Percentiles rank a stretch among this genome's conserved stretches.
Conservation (phyloP, 2,888 invertebrate species). For the Gymnoscelis rufifasciata region DNA sequence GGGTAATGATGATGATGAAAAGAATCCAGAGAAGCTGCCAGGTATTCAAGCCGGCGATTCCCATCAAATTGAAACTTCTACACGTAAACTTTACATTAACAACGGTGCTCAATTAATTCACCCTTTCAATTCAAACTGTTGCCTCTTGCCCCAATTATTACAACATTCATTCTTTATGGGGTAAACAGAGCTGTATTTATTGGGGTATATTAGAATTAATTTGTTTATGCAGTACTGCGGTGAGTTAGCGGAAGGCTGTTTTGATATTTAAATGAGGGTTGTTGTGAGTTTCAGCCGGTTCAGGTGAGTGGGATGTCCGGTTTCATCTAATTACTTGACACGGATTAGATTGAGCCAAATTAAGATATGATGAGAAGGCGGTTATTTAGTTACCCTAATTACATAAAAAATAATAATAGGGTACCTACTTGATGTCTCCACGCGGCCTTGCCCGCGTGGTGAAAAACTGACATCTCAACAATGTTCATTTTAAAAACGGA, state of each 20-base stretch:
- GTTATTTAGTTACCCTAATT: neutral
- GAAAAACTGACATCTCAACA: no score
- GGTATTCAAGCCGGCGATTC: constrained; percentile 25
- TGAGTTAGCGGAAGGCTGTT: constrained; percentile 63
- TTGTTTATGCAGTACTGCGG: constrained; percentile 75
- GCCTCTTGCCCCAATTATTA: constrained; percentile 73
- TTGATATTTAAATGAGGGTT: constrained; percentile 78
- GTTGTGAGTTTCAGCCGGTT: constrained; percentile 48
- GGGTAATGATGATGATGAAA: neutral
- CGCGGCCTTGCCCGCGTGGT: no score
- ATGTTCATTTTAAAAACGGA: no score
- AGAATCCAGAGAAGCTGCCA: constrained; percentile 20
- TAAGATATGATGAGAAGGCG: no score
- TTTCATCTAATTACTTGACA: constrained; percentile 4
- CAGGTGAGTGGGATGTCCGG: constrained; percentile 2
- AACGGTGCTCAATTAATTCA: constrained; percentile 64
- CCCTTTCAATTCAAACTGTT: constrained; percentile 70
- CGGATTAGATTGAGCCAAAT: neutral
- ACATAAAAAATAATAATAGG: no score
- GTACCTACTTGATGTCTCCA: no score
- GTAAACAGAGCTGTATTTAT: constrained; percentile 77
- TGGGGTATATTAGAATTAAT: constrained; percentile 79
- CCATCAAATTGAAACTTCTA: constrained; percentile 37
- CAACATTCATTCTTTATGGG: constrained; percentile 75
- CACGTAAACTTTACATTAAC: constrained; percentile 48